Conservation (phyloP, 2,888 invertebrate genomes). For the Leptinotarsa peninsularis region DNA sequence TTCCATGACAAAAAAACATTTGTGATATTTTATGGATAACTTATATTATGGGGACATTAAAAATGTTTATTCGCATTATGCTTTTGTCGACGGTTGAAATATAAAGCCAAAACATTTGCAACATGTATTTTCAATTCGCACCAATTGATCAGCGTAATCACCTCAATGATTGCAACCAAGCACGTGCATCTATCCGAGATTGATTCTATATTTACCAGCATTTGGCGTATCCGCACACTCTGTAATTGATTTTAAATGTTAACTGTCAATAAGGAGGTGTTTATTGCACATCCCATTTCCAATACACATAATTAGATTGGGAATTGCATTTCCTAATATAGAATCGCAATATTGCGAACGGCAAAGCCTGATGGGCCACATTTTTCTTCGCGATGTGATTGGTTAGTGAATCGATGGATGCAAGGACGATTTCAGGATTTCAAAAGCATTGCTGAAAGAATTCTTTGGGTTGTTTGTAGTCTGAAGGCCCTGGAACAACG, state of each 20-base stretch:
- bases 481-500: too few relatives aligned
- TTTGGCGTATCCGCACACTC: conserved; percentile 1
- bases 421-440: background rate
- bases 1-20: too few relatives aligned
- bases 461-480: too few relatives aligned
- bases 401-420: background rate
- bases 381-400: background rate
- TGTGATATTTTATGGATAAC: too few relatives aligned
- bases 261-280: conserved; percentile 25
- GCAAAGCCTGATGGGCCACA: background rate
- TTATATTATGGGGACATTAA: too few relatives aligned
- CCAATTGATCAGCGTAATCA: background rate
- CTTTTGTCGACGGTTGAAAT: too few relatives aligned
- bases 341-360: conserved; percentile 9
- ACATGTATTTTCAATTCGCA: background rate
- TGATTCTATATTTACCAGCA: conserved; percentile 6
- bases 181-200: conserved; percentile 10
- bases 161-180: background rate
- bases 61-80: too few relatives aligned
- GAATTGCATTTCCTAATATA: conserved; percentile 27
- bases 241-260: conserved; percentile 24
- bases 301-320: conserved; percentile 5
- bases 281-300: conserved; percentile 26
- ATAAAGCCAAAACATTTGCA: too few relatives aligned
- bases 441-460: background rate